These are phyloP conservation scores for Argya squamiceps DNA, from an alignment of 2,797 vertebrate species.

Conservation along the genomic window DNA sequence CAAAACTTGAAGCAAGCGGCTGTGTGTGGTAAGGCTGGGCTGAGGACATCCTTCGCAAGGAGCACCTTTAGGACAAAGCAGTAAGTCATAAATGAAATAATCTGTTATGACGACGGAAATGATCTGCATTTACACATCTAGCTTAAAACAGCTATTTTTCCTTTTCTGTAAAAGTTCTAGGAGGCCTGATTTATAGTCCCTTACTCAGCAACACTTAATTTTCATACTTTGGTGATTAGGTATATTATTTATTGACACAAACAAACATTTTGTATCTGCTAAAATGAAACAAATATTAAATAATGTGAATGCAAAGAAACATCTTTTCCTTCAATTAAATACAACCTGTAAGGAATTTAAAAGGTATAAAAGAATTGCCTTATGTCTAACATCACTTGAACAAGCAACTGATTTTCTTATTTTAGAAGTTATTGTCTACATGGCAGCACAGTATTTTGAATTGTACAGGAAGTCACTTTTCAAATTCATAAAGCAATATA, in stretches of 20 bases:
- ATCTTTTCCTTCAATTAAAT: constrained; percentile 62
- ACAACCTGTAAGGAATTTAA: constrained; percentile 29
- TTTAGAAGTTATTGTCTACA: background rate
- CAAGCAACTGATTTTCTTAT: background rate
- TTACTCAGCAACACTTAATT: constrained; percentile 39
- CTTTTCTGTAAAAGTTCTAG: constrained; percentile 4
- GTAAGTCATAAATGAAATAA: constrained; percentile 42
- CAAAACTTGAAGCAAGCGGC: background rate
- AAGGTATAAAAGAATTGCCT: constrained; percentile 9
- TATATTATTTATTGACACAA: constrained; percentile 55
- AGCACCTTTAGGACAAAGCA: constrained; percentile 39
- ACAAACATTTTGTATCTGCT: constrained; percentile 51
- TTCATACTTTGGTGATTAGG: constrained; percentile 53
- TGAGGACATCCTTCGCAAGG: constrained; percentile 10
- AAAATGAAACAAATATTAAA: constrained; percentile 65
- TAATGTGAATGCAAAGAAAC: constrained; percentile 38
- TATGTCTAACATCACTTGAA: background rate
- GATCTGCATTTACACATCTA: constrained; percentile 33
- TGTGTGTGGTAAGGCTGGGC: background rate
- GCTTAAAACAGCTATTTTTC: constrained; percentile 30
- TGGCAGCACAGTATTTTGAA: background rate
- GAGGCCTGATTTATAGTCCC: constrained; percentile 33
- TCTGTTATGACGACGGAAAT: constrained; percentile 11
- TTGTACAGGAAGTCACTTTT: background rate
- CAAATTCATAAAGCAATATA: background rate